Conservation (phyloP, 2,888 invertebrate genomes). For the Synanthedon tipuliformis region DNA sequence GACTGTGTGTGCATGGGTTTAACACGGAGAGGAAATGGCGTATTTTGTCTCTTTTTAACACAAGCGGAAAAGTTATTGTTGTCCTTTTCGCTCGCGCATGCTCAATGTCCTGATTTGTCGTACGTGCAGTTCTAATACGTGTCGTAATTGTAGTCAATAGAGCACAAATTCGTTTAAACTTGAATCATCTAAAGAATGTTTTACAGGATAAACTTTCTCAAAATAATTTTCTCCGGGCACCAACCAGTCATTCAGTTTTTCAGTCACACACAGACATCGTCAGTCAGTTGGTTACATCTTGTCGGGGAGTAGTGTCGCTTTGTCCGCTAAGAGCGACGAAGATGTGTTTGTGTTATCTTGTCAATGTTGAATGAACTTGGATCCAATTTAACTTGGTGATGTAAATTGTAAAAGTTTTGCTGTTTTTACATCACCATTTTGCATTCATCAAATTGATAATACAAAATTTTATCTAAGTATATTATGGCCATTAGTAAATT, state of each 20-base stretch:
- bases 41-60: constrained; percentile 22
- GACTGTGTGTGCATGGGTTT: constrained; percentile 17
- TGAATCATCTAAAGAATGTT: constrained; percentile 1
- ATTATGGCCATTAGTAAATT: neutral
- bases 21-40: constrained; percentile 17
- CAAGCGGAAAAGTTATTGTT: constrained; percentile 6
- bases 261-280: too few relatives aligned
- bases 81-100: constrained; percentile 42
- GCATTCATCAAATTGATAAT: too few relatives aligned
- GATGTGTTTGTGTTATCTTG: neutral
- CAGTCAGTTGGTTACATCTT: neutral
- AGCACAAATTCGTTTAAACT: constrained; percentile 15
- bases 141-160: constrained; percentile 21
- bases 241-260: too few relatives aligned
- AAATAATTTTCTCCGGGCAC: neutral
- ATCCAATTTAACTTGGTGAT: too few relatives aligned
- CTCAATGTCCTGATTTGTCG: constrained; percentile 19
- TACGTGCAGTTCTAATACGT: constrained; percentile 24
- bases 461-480: too few relatives aligned
- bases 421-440: too few relatives aligned
- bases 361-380: too few relatives aligned
- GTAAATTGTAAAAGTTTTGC: too few relatives aligned
- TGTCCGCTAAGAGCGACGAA: neutral
- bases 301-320: neutral
- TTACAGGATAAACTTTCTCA: constrained; percentile 3